Evolutionary conservation across 1,140 invertebrate species (phyloP).

Genomic region (Metopolophium dirhodum): DNA sequence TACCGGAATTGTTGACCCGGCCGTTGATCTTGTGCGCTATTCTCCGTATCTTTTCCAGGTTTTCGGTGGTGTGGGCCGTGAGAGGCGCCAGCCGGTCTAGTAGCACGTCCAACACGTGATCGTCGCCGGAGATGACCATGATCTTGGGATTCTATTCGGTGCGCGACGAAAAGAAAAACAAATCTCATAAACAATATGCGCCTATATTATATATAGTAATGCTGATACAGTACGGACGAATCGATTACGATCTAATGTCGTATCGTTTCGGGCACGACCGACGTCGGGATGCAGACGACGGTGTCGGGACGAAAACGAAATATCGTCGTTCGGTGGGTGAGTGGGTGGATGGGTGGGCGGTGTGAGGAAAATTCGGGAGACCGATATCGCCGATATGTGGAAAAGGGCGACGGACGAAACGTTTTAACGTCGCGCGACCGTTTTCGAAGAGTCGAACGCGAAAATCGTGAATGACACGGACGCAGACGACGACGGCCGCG

Average conservation of each 20-base stretch:
- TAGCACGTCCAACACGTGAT: conserved; percentile 44
- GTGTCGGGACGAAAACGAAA: not conserved
- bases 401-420: not conserved
- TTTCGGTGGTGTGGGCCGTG: conserved; percentile 1
- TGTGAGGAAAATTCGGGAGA: not conserved
- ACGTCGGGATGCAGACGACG: not conserved
- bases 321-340: not conserved
- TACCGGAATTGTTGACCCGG: conserved; percentile 52
- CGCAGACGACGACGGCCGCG: not conserved
- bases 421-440: not conserved
- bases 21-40: conserved; percentile 47
- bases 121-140: conserved; percentile 39
- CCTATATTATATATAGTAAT: not conserved
- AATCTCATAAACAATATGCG: not conserved
- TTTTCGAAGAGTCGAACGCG: not conserved
- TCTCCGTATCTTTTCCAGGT: conserved; percentile 40
- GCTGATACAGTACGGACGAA: not conserved
- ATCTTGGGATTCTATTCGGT: not conserved
- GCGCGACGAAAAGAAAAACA: not conserved
- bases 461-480: conserved; percentile 49
- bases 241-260: not conserved
- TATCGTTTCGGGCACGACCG: not conserved
- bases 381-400: not conserved
- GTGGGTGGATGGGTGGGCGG: not conserved
- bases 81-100: conserved; percentile 36